Evolutionary conservation across 1,140 invertebrate species (phyloP).

Genomic region (Grapholita molesta): DNA sequence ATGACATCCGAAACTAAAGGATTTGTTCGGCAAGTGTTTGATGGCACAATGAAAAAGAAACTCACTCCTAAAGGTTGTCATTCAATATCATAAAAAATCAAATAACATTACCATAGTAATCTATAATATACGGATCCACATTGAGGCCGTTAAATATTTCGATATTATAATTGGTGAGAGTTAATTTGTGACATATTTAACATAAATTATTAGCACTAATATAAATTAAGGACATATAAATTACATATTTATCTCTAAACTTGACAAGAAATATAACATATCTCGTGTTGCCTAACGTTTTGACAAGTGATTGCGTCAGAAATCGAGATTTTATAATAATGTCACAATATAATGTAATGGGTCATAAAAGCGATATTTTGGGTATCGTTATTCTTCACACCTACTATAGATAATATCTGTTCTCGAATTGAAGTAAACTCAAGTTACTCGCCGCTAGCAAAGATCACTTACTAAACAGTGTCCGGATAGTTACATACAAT

Average conservation of each 20-base stretch:
- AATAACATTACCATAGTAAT: slow-evolving; percentile 54
- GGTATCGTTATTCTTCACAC: slow-evolving; percentile 29
- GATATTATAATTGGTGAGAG: slow-evolving; percentile 22
- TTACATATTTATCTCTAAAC: background rate
- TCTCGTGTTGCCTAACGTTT: background rate
- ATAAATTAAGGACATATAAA: slow-evolving; percentile 1
- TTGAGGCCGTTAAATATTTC: slow-evolving; percentile 36
- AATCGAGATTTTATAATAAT: slow-evolving; percentile 19
- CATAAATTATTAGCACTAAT: slow-evolving; percentile 15
- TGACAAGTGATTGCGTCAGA: background rate
- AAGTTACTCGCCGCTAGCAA: slow-evolving; percentile 21
- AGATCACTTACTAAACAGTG: background rate
- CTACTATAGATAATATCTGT: slow-evolving; percentile 22
- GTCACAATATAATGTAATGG: slow-evolving; percentile 14
- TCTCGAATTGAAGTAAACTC: slow-evolving; percentile 33
- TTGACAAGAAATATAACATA: slow-evolving; percentile 6
- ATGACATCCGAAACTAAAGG: background rate
- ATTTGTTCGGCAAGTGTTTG: background rate
- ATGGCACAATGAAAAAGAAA: slow-evolving; percentile 13
- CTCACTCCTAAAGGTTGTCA: background rate
- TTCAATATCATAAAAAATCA: background rate
- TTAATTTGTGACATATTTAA: slow-evolving; percentile 16
- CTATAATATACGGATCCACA: slow-evolving; percentile 38
- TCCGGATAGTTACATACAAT: background rate
- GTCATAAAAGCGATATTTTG: slow-evolving; percentile 15